Conservation (phyloP, 2,888 invertebrate species). For the Plutella xylostella region DNA sequence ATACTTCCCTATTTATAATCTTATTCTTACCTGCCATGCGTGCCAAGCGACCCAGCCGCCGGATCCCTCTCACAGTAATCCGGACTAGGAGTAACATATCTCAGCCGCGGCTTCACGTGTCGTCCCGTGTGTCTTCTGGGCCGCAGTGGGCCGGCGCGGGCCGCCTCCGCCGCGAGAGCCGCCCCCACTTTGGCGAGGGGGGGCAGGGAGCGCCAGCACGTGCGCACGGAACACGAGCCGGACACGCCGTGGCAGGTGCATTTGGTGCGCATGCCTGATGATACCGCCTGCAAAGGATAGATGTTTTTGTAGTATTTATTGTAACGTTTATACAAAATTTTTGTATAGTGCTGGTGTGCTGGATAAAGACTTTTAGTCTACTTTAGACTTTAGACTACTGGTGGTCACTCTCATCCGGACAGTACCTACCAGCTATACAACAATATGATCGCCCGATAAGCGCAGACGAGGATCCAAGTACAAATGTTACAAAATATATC, state of each 20-base stretch:
- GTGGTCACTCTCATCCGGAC: no score
- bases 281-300: constrained; percentile 77
- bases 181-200: constrained; percentile 64
- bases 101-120: constrained; percentile 70
- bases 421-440: no score
- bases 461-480: no score
- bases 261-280: constrained; percentile 63
- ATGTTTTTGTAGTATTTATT: no score
- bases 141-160: constrained; percentile 50
- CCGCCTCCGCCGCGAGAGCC: constrained; percentile 46
- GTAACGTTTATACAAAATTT: no score
- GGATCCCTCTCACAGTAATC: constrained; percentile 85
- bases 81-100: constrained; percentile 83
- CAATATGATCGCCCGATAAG: no score
- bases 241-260: constrained; percentile 90
- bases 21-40: constrained; percentile 79
- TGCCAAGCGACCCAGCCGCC: constrained; percentile 80
- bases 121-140: constrained; percentile 39
- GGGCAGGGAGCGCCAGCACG: constrained; percentile 83
- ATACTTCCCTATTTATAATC: no score
- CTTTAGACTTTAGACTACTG: no score
- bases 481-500: no score
- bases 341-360: no score
- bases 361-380: no score
- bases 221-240: constrained; percentile 84